phyloP scores from a whole-genome alignment of 2,797 vertebrate genomes.

The Meda fulgida region DNA sequence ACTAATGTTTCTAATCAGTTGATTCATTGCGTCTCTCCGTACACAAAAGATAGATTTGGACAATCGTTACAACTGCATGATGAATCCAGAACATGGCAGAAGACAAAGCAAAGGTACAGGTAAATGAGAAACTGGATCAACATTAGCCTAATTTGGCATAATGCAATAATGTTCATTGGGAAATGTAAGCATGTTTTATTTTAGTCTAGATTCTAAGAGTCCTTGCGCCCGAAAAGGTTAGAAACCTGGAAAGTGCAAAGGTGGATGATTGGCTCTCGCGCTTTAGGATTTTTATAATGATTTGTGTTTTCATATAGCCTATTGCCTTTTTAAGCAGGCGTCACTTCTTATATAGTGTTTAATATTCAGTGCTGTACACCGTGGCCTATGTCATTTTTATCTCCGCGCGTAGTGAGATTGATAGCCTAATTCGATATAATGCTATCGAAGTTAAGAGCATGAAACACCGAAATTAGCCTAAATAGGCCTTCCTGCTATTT shows the following conservation, averaged over 20 bases:
- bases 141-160: not conserved
- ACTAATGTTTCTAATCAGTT: not conserved
- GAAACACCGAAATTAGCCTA: not conserved
- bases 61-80: not conserved
- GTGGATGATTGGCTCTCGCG: not conserved
- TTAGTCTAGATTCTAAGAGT: not conserved
- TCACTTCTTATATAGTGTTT: not conserved
- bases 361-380: not conserved
- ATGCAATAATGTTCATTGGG: not conserved
- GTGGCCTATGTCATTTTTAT: not conserved
- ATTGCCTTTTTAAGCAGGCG: not conserved
- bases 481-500: not conserved
- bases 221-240: not conserved
- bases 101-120: not conserved
- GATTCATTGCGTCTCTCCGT: not conserved
- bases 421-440: not conserved
- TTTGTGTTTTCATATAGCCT: not conserved
- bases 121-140: not conserved
- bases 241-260: not conserved
- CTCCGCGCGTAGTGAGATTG: too few relatives aligned
- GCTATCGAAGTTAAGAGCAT: not conserved
- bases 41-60: not conserved
- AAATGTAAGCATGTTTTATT: not conserved
- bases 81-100: not conserved
- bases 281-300: not conserved